Base-by-base conservation (phyloP, 2,113 vertebrate genomes). In the Ursus arctos region DNA sequence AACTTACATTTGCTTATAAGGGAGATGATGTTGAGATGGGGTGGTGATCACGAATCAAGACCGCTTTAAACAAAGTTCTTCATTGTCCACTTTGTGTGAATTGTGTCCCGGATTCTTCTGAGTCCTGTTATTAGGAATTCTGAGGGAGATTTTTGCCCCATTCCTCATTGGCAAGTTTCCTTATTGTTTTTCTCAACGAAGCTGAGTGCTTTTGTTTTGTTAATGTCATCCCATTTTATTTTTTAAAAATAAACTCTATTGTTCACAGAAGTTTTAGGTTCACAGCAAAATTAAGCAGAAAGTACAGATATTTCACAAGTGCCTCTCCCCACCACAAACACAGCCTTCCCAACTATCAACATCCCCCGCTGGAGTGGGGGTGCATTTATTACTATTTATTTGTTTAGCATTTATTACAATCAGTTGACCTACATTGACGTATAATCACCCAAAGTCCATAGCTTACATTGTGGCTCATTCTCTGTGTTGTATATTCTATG, bases 1-100 rank as follows among this genome's bases (percentile, higher is more conserved):
- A 94, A 77, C 87, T 95, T 76, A 22, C 40, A 18, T 95, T 93
- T 82, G 7, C 18, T 88, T 76, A 40, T 82, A 49, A 76, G 33
- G 19, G 24, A n/a, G 22, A 51, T 47, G 31, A 63, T 36, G 7
- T 57, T 81, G 55, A 19, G 5, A 47, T 13, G 5, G n/a, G 16
- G 6, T 74, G 9, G 10, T 95, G 59, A 67, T 40, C 74, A 28
- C 13, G 61, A 86, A 76, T 51, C 49, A 79, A 36, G 22, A 57
- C n/a, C 28, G 43, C 86, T 80, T 88, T 53, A 69, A 81, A 95
- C 31, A 57, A 79, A 63, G 92, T 65, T 85, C 63, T 77, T 22
- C 4, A 49, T 2, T 91, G 19, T 87, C 53, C 0, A 9, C 14
- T 57, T 10, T 43, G 15, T 67, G 61, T 33, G 33, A 86, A 40